phyloP scores from a whole-genome alignment of 2,113 vertebrate genomes.

The Ginglymostoma cirratum region DNA sequence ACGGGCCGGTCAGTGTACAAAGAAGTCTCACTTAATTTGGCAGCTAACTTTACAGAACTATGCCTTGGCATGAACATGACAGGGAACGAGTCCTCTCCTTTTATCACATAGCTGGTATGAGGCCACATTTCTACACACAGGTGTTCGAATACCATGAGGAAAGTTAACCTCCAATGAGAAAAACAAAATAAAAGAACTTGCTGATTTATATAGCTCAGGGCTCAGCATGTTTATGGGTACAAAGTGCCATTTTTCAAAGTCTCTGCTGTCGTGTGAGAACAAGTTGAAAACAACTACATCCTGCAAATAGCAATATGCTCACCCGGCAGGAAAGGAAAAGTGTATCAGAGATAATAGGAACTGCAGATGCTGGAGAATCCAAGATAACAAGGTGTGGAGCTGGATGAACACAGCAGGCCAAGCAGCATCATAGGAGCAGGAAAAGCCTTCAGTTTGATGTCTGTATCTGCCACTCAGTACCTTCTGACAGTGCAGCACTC shows the following conservation, averaged over 20 bases:
- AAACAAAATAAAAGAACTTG: neutral
- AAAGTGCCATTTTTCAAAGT: neutral
- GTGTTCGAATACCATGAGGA: neutral
- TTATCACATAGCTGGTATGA: neutral
- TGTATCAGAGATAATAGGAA: no score
- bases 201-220: neutral
- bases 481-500: neutral
- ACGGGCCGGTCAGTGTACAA: neutral
- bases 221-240: neutral
- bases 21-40: conserved; percentile 8
- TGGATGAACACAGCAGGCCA: no score
- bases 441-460: neutral
- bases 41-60: neutral
- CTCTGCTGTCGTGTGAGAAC: neutral
- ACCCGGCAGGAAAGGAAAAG: no score
- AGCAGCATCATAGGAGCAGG: no score
- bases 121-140: neutral
- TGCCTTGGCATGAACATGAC: neutral
- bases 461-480: neutral
- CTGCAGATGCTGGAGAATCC: no score
- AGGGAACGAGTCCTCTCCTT: neutral
- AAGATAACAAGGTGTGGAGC: no score
- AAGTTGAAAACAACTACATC: neutral
- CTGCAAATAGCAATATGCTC: neutral
- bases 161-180: neutral